These are phyloP conservation scores for Aphelocoma californica DNA, from an alignment of 2,797 vertebrate species.

Conservation along the genomic window DNA sequence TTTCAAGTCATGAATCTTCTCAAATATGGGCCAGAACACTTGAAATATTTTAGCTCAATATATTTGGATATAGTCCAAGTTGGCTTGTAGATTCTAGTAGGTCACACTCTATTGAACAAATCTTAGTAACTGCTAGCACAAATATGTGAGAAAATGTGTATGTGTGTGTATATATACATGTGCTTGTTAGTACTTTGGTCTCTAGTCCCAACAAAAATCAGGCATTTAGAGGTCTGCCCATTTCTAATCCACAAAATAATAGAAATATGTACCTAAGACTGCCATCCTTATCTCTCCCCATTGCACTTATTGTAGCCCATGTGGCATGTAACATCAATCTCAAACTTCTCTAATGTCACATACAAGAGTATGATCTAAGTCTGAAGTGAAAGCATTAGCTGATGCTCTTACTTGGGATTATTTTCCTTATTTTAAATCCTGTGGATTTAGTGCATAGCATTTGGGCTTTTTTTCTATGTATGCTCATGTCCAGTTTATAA, in stretches of 20 bases:
- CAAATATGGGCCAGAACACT: background rate
- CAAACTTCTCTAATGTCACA: conserved; percentile 18
- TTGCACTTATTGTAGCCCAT: background rate
- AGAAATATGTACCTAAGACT: background rate
- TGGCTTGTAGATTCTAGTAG: background rate
- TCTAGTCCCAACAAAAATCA: background rate
- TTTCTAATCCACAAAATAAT: conserved; percentile 37
- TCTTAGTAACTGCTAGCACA: background rate
- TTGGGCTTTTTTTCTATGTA: background rate
- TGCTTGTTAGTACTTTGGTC: background rate
- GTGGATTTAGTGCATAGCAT: background rate
- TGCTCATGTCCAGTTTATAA: background rate
- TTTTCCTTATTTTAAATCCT: conserved; percentile 20
- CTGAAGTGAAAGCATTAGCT: conserved; percentile 22
- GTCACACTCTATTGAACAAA: background rate
- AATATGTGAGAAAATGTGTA: background rate
- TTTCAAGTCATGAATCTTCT: background rate
- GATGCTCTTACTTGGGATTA: conserved; percentile 37
- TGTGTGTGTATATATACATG: background rate
- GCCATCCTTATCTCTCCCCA: background rate
- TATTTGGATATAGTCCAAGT: background rate
- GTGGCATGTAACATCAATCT: background rate
- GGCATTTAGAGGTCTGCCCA: background rate
- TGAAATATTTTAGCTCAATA: background rate
- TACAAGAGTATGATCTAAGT: background rate